Conservation (phyloP, 1,140 invertebrate genomes). For the Orchestia grillus region DNA sequence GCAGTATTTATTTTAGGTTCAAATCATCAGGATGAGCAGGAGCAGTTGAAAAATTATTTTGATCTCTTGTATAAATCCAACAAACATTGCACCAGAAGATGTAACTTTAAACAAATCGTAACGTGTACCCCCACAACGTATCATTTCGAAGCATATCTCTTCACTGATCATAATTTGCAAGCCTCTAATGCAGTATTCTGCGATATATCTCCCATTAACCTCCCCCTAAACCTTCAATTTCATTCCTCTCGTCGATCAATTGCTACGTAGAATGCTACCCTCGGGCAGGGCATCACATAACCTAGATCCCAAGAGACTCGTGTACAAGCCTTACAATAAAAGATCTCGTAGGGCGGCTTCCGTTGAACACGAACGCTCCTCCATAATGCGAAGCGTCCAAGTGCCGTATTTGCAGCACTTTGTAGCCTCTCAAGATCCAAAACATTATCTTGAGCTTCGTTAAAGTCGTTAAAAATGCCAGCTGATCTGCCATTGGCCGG, state of each 20-base stretch:
- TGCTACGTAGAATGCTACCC: not conserved
- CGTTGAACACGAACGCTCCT: not conserved
- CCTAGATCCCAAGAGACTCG: not conserved
- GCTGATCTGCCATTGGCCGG: slow-evolving; percentile 42
- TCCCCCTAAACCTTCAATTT: too few relatives aligned
- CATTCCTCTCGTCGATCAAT: not conserved
- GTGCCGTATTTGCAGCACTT: not conserved
- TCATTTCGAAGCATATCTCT: too few relatives aligned
- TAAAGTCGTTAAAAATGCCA: slow-evolving; percentile 28
- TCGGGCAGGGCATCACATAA: not conserved
- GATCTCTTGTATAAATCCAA: too few relatives aligned
- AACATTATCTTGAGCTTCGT: slow-evolving; percentile 29
- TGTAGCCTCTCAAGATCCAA: not conserved
- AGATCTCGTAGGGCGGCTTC: not conserved
- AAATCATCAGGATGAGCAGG: too few relatives aligned
- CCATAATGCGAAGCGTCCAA: not conserved
- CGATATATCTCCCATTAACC: too few relatives aligned
- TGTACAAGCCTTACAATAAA: not conserved
- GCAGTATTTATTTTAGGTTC: too few relatives aligned
- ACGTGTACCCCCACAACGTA: too few relatives aligned
- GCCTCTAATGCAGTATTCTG: too few relatives aligned
- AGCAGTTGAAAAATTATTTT: too few relatives aligned
- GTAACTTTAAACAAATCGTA: too few relatives aligned
- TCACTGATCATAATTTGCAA: too few relatives aligned
- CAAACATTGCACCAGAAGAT: too few relatives aligned